Evolutionary conservation across 2,113 vertebrate species (phyloP).

Genomic region (Eulemur macaco): DNA sequence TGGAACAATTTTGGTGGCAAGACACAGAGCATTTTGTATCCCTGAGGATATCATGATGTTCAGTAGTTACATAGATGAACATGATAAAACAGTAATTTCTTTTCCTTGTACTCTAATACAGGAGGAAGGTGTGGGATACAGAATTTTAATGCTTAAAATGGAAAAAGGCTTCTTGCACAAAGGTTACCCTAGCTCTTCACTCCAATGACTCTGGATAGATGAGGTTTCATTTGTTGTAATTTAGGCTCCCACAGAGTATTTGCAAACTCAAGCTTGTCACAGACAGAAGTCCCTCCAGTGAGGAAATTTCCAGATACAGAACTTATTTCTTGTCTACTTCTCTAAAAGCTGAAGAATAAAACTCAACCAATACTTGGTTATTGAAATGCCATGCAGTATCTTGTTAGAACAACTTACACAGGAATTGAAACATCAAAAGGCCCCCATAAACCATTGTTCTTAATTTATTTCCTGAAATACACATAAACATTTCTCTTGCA

Average conservation of each 20-base stretch:
- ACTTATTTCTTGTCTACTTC: not conserved
- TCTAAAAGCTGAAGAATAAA: conserved; percentile 18
- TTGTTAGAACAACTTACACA: not conserved
- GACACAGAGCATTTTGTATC: not conserved
- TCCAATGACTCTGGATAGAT: not conserved
- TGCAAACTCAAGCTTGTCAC: not conserved
- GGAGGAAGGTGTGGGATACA: not conserved
- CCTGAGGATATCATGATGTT: not conserved
- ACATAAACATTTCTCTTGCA: not conserved
- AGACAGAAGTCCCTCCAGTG: not conserved
- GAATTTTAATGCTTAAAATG: conserved; percentile 28
- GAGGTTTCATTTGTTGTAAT: not conserved
- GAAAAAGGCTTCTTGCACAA: not conserved
- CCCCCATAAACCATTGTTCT: not conserved
- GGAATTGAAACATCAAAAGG: not conserved
- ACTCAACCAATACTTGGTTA: not conserved
- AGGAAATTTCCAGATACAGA: not conserved
- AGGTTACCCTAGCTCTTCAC: not conserved
- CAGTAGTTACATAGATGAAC: not conserved
- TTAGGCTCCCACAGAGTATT: not conserved
- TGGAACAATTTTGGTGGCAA: not conserved
- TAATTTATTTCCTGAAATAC: not conserved
- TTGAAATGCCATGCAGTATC: not conserved
- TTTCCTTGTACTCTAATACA: conserved; percentile 10
- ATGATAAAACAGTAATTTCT: not conserved